Evolutionary conservation across 2,113 vertebrate species (phyloP).

Genomic region (Pyxicephalus adspersus): DNA sequence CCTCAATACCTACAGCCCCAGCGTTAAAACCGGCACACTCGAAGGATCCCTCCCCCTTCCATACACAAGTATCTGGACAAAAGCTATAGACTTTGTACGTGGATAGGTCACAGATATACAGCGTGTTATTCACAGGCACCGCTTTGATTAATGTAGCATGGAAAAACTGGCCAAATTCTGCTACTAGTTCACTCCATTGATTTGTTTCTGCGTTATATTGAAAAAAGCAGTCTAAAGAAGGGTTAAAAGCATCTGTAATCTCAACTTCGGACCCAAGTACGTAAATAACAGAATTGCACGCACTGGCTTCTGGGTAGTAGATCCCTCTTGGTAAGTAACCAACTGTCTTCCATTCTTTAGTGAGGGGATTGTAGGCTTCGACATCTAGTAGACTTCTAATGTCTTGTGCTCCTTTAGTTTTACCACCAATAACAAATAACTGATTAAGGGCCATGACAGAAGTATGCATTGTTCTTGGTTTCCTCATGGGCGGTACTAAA

Average conservation of each 20-base stretch:
- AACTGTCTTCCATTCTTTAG: constrained; percentile 82
- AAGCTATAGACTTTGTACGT: constrained; percentile 98
- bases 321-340: constrained; percentile 88
- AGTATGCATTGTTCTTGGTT: constrained; percentile 91
- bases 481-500: constrained; percentile 82
- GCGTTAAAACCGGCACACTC: constrained; percentile 98
- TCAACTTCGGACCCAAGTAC: constrained; percentile 92
- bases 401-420: constrained; percentile 81
- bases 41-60: constrained; percentile 95
- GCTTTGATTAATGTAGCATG: constrained; percentile 94
- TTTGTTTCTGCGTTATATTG: constrained; percentile 84
- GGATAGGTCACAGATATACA: constrained; percentile 96
- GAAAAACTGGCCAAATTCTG: constrained; percentile 95
- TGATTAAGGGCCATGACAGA: constrained; percentile 83
- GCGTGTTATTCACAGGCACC: constrained; percentile 83
- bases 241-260: constrained; percentile 92
- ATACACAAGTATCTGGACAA: constrained; percentile 90
- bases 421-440: constrained; percentile 92
- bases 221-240: constrained; percentile 94
- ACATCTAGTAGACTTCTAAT: constrained; percentile 85
- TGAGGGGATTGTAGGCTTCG: constrained; percentile 88
- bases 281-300: constrained; percentile 88
- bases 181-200: constrained; percentile 94
- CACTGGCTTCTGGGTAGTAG: constrained; percentile 92
- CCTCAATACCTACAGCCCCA: constrained; percentile 86